phyloP scores from a whole-genome alignment of 2,113 vertebrate species.

The Gopherus flavomarginatus region DNA sequence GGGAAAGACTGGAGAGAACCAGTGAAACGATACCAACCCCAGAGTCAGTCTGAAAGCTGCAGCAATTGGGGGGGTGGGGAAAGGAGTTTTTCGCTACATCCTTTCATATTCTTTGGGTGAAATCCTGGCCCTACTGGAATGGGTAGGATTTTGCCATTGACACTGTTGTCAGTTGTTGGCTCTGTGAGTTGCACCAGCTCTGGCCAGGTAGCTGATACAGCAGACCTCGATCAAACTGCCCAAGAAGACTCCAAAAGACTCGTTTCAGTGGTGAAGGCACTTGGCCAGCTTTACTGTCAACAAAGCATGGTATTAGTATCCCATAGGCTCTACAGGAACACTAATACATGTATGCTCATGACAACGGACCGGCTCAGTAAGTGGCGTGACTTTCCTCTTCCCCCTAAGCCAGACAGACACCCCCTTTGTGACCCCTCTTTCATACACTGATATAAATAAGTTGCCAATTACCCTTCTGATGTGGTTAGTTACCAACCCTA shows the following conservation, averaged over 20 bases:
- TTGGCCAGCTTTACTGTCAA: not conserved
- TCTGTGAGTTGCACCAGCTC: not conserved
- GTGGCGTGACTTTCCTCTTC: not conserved
- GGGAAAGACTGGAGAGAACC: not conserved
- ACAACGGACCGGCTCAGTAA: not conserved
- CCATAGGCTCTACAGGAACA: not conserved
- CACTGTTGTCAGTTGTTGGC: not conserved
- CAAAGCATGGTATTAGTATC: not conserved
- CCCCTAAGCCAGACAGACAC: too few relatives aligned
- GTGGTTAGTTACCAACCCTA: not conserved
- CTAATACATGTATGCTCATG: not conserved
- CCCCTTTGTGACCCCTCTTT: too few relatives aligned
- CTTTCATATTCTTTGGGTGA: not conserved
- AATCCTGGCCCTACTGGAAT: not conserved
- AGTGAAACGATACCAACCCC: not conserved
- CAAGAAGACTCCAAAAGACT: not conserved
- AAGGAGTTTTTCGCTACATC: not conserved
- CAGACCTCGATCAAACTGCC: not conserved
- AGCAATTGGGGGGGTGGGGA: not conserved
- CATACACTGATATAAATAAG: not conserved
- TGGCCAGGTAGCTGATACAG: not conserved
- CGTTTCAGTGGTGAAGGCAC: not conserved
- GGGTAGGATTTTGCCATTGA: not conserved
- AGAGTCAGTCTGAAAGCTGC: not conserved
- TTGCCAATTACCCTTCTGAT: not conserved